phyloP scores from a whole-genome alignment of 64 coral and sea anemone species.

The Acropora tenuis region DNA sequence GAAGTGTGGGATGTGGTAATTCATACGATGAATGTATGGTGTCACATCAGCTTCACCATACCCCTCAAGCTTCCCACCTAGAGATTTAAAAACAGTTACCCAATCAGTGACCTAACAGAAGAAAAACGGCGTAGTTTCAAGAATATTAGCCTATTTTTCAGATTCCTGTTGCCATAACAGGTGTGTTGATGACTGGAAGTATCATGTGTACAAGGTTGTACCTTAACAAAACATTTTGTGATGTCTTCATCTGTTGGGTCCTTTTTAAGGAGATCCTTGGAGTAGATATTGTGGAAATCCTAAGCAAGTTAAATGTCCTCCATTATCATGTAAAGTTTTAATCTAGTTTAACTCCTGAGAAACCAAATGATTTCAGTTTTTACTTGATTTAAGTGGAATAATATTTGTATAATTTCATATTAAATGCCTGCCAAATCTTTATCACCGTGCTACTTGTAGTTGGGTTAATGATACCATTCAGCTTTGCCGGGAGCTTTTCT shows the following conservation, averaged over 20 bases:
- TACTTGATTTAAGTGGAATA: not conserved
- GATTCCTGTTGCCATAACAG: too few species aligned
- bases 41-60: slow-evolving; percentile 24
- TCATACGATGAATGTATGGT: slow-evolving; percentile 36
- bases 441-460: not conserved
- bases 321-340: too few species aligned
- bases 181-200: too few species aligned
- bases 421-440: not conserved
- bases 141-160: too few species aligned
- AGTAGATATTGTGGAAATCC: too few species aligned
- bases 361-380: not conserved
- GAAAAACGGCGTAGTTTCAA: too few species aligned
- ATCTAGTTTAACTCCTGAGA: too few species aligned
- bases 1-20: slow-evolving; percentile 20
- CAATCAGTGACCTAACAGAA: not conserved
- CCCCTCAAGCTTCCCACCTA: slow-evolving; percentile 29
- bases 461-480: not conserved
- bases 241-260: too few species aligned
- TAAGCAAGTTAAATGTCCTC: too few species aligned
- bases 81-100: not conserved
- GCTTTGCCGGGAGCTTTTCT: not conserved
- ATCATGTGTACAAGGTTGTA: too few species aligned
- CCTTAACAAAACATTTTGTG: too few species aligned
- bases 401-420: not conserved
- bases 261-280: too few species aligned